Evolutionary conservation across 2,888 invertebrate genomes (phyloP).

Genomic region (Lasioglossum marginatum): DNA sequence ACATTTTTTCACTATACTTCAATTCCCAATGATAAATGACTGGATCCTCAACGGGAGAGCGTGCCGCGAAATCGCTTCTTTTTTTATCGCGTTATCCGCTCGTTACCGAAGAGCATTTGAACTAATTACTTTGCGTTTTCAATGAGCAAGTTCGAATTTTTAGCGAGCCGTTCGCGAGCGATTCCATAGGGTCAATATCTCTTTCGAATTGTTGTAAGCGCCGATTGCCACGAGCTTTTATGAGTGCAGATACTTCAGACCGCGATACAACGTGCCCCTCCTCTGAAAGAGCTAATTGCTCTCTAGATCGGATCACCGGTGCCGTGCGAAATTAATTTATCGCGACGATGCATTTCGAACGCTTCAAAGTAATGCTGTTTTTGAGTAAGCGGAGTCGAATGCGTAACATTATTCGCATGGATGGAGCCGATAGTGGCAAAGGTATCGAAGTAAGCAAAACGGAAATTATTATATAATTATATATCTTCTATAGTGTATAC

Average conservation of each 20-base stretch:
- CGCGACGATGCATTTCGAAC: slow-evolving; percentile 44
- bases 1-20: slow-evolving; percentile 8
- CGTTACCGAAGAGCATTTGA: neutral
- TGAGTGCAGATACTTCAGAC: slow-evolving; percentile 31
- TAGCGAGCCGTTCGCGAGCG: neutral
- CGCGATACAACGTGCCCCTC: slow-evolving; percentile 57
- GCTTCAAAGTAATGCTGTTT: slow-evolving; percentile 30
- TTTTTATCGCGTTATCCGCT: neutral
- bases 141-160: neutral
- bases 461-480: slow-evolving; percentile 24
- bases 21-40: slow-evolving; percentile 15
- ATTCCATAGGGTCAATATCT: neutral
- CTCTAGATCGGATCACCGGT: slow-evolving; percentile 41
- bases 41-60: neutral
- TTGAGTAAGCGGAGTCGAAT: slow-evolving; percentile 19
- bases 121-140: neutral
- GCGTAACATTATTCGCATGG: neutral
- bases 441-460: slow-evolving; percentile 7
- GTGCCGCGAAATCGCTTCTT: neutral
- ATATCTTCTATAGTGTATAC: neutral
- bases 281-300: slow-evolving; percentile 66
- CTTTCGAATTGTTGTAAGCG: slow-evolving; percentile 24
- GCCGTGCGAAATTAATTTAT: slow-evolving; percentile 40
- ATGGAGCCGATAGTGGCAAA: slow-evolving; percentile 11
- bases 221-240: slow-evolving; percentile 50